Evolutionary conservation across 2,888 invertebrate genomes (phyloP), one percentile per base, ranked within the genome.

Genomic region (Megamerina dolium): DNA sequence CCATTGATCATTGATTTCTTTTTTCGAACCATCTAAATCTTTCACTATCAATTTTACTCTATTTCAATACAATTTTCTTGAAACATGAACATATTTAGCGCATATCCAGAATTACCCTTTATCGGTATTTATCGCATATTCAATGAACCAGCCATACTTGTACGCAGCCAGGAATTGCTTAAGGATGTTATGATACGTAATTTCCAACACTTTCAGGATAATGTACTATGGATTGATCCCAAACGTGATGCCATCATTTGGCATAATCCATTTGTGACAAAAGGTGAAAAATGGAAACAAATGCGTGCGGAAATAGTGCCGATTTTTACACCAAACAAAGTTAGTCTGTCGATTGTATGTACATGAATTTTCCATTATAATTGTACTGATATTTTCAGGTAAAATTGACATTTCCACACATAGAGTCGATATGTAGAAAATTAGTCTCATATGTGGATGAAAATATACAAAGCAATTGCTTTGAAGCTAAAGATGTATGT

Each of bases 111-210:
- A 1, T 45, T 56, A 19, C 44, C 49, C 0, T 63, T 59, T 13
- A 49, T 63, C 42, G 63, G 58, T 23, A 57, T 64, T 23, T 63
- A 63, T 44, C 57, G 63, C 1, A 41, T 64, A 2, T 58, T 63
- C 37, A 61, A 60, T 42, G 64, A 60, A 18, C 62, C 61, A 2
- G 56, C 63, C 2, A 37, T 63, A 19, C 43, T 64, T 31, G n/a
- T 63, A 19, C 55, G 58, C n/a, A 53, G 56, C 23, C 47, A 54
- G 26, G 51, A 56, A 4, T 32, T 61, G 53, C 41, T 63, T 2
- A 60, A 58, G 2, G 59, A 60, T 29, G 35, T 64, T 17, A 53
- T 64, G 50, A 46, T 60, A 16, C 60, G 61, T 20, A 53, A 43
- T 23, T 64, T 64, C 34, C 31, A 50, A 2, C 41, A 53, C 21